Percentiles rank a stretch among this genome's conserved stretches.
Evolutionary conservation across 1,140 invertebrate genomes (phyloP).

Genomic region (Cecropterus lyciades): DNA sequence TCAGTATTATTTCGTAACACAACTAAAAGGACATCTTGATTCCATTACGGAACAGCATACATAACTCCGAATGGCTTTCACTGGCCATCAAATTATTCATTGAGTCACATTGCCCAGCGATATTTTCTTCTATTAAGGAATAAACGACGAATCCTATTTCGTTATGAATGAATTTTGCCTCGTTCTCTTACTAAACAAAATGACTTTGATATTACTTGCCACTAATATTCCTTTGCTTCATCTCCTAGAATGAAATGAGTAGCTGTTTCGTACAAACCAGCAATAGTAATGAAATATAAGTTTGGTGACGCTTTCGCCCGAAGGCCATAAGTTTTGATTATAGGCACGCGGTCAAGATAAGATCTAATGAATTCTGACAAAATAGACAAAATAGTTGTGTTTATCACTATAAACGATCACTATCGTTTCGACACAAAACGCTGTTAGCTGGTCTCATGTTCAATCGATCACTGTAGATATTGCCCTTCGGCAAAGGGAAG

Average conservation of each 20-base stretch:
- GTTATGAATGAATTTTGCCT: constrained; percentile 44
- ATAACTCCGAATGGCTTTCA: too few species aligned
- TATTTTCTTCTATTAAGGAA: constrained; percentile 54
- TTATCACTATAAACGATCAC: too few species aligned
- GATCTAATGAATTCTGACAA: constrained; percentile 65
- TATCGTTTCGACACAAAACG: too few species aligned
- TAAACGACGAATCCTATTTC: constrained; percentile 44
- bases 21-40: constrained; percentile 19
- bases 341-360: constrained; percentile 60
- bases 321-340: too few species aligned
- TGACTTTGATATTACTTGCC: constrained; percentile 3
- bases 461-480: too few species aligned
- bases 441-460: too few species aligned
- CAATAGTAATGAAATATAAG: constrained; percentile 32
- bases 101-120: constrained; percentile 17
- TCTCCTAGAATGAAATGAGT: not conserved
- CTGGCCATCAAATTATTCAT: too few species aligned
- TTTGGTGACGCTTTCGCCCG: constrained; percentile 16
- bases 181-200: constrained; percentile 16
- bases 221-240: constrained; percentile 1
- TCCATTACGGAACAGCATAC: constrained; percentile 23
- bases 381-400: constrained; percentile 60
- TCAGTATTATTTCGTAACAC: not conserved
- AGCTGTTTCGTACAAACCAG: not conserved
- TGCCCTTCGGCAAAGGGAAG: too few species aligned